Evolutionary conservation across 64 coral and sea anemone genomes (phyloP).

Genomic region (Acropora tenuis): DNA sequence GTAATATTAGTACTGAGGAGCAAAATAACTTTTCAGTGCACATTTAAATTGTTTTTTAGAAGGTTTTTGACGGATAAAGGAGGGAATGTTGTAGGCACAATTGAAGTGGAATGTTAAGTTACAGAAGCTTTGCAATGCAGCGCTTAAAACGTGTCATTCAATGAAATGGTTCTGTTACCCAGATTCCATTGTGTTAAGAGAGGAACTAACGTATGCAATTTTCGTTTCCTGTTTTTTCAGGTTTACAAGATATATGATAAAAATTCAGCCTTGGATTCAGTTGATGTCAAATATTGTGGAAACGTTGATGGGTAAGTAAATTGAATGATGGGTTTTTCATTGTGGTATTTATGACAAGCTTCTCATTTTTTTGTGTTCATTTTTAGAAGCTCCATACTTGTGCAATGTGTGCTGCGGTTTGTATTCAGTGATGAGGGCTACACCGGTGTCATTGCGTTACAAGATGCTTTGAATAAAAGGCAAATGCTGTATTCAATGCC

Average conservation of each 20-base stretch:
- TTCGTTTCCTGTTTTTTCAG: not conserved
- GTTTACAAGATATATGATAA: slow-evolving; percentile 10
- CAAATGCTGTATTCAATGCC: slow-evolving; percentile 10
- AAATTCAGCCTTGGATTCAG: not conserved
- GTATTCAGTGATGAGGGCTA: slow-evolving; percentile 10
- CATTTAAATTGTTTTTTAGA: too few relatives aligned
- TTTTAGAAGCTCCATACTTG: not conserved
- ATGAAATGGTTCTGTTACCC: too few relatives aligned
- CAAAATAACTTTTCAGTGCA: too few relatives aligned
- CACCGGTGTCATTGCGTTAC: slow-evolving; percentile 27
- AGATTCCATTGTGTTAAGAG: too few relatives aligned
- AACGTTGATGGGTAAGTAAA: not conserved
- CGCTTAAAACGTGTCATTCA: too few relatives aligned
- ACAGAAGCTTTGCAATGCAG: too few relatives aligned
- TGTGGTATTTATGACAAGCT: not conserved
- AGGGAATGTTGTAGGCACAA: too few relatives aligned
- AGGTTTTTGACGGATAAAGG: too few relatives aligned
- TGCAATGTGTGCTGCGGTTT: slow-evolving; percentile 51
- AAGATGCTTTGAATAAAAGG: slow-evolving; percentile 54
- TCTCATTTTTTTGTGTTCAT: not conserved
- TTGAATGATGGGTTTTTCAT: not conserved
- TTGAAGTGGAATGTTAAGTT: too few relatives aligned
- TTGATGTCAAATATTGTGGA: slow-evolving; percentile 33
- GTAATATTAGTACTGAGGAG: too few relatives aligned
- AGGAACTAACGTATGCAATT: not conserved